Evolutionary conservation across 2,888 invertebrate species (phyloP).

Genomic region (Holacanthella duospinosa): DNA sequence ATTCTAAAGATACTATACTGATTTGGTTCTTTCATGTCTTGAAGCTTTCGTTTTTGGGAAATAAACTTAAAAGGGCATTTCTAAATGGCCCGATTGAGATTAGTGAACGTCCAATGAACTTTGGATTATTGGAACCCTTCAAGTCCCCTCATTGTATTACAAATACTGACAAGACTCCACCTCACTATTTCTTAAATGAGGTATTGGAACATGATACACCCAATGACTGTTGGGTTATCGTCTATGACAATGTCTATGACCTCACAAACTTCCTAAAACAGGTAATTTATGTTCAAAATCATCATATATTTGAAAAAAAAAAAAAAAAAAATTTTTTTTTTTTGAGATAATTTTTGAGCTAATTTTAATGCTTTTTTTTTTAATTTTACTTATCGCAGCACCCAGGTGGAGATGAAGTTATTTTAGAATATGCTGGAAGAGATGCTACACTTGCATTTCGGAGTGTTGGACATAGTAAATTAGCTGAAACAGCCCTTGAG

Average conservation of each 20-base stretch:
- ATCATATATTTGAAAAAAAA: neutral
- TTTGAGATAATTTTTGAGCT: neutral
- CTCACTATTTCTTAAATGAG: constrained; percentile 50
- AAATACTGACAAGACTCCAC: constrained; percentile 33
- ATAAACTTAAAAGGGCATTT: neutral
- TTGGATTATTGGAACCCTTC: no score
- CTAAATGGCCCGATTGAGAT: neutral
- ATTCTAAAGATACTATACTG: no score
- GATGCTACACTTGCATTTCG: constrained; percentile 75
- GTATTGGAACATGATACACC: constrained; percentile 62
- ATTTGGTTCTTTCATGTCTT: no score
- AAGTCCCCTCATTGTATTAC: no score
- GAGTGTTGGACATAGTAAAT: constrained; percentile 63
- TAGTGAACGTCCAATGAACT: neutral
- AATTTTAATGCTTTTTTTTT: constrained; percentile 3
- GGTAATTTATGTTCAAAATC: constrained; percentile 46
- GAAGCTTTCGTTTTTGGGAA: neutral
- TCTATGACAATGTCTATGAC: constrained; percentile 76
- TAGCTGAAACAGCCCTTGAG: constrained; percentile 54
- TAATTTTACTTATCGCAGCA: constrained; percentile 53
- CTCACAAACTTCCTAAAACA: constrained; percentile 62
- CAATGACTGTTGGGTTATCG: constrained; percentile 73
- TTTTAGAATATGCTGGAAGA: constrained; percentile 71
- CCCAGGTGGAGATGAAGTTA: constrained; percentile 70
- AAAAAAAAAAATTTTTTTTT: neutral